phyloP scores from a whole-genome alignment of 2,888 invertebrate genomes.

The Lasioglossum pauxillum region DNA sequence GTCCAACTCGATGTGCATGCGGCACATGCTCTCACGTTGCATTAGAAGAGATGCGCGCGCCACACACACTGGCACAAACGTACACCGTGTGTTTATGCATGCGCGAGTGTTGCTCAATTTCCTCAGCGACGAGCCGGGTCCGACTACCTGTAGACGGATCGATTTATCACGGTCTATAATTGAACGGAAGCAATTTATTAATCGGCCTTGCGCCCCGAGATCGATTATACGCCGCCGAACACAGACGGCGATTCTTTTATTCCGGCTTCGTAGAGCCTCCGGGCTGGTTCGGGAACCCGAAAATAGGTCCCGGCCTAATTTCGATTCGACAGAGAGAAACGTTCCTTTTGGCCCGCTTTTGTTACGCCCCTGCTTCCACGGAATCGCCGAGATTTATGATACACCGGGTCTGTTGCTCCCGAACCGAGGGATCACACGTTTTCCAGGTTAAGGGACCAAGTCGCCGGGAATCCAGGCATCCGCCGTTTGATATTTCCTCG shows the following conservation, averaged over 20 bases:
- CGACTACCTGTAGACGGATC: slow-evolving; percentile 68
- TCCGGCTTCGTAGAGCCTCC: neutral
- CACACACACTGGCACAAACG: slow-evolving; percentile 14
- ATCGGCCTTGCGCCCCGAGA: slow-evolving; percentile 64
- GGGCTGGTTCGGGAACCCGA: neutral
- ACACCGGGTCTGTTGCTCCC: slow-evolving; percentile 11
- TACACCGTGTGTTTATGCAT: slow-evolving; percentile 9
- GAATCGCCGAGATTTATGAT: slow-evolving; percentile 26
- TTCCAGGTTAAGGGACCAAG: neutral
- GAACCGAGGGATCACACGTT: neutral
- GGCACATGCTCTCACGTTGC: neutral
- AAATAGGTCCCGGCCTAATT: slow-evolving; percentile 34
- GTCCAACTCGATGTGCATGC: slow-evolving; percentile 55
- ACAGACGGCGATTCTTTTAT: slow-evolving; percentile 54
- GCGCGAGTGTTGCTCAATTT: slow-evolving; percentile 68
- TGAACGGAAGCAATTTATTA: slow-evolving; percentile 75
- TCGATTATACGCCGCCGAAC: slow-evolving; percentile 64
- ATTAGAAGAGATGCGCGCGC: neutral
- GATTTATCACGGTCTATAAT: slow-evolving; percentile 73
- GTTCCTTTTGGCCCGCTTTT: slow-evolving; percentile 16
- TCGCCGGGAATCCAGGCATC: neutral
- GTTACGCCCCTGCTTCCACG: slow-evolving; percentile 2
- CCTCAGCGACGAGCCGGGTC: slow-evolving; percentile 65
- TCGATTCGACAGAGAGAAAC: slow-evolving; percentile 20
- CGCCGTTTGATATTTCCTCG: too few species aligned